Base-by-base conservation (phyloP, 2,888 invertebrate genomes). In the Laspeyria flexula region DNA sequence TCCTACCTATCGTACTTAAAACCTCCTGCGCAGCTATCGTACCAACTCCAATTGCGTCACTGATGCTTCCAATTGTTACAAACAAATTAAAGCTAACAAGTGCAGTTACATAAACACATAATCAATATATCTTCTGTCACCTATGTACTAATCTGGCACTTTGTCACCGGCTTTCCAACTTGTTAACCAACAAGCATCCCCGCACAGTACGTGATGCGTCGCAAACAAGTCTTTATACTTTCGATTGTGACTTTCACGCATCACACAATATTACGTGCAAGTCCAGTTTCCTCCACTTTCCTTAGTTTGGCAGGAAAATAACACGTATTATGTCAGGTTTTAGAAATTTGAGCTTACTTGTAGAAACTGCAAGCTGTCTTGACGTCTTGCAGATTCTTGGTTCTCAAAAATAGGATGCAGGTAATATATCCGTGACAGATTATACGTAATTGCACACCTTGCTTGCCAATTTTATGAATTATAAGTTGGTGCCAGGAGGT, bases 221-320 rank as follows among this genome's bases (percentile, higher is more conserved):
- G 76, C 76, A 77, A 75, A 76, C 73, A 75, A 68, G 51, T 70
- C 60, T 37, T n/a, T 21, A 64, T 74, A 83, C 85, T 85, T 85
- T 86, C 83, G 64, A 69, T 83, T 77, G 75, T 63, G 55, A 76
- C 85, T 86, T 84, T 85, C 85, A 71, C 76, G 71, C 57, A 51
- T 71, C 52, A 67, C 47, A 73, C 70, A 74, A 75, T 75, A 76
- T 77, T 83, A 21, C 21, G 78, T 78, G 81, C 57, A 31, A 39
- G 49, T 47, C 25, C 23, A 29, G 11, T 31, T n/a, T n/a, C n/a
- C 29, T 34, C n/a, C 10, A 40, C 34, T 46, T 46, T 34, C 46
- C 46, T 47, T 13, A 18, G 13, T 18, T 29, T 13, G 18, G 3
- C 10, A 41, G 47, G 35, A 47, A 46, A 46, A 45, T 9, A 16